phyloP scores from a whole-genome alignment of 2,888 invertebrate genomes.

The Ichneumon xanthorius region DNA sequence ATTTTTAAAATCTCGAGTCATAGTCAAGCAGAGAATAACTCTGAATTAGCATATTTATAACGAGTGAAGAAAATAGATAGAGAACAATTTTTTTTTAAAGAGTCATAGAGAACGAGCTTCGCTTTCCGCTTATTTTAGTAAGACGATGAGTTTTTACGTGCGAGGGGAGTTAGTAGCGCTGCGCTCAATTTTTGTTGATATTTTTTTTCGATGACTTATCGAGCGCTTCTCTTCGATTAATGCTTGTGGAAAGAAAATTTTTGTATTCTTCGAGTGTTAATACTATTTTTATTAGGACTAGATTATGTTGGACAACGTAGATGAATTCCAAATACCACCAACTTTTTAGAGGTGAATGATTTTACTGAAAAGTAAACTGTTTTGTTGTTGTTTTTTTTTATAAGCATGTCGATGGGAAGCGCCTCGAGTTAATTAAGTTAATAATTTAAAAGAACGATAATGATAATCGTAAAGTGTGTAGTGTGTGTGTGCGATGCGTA shows the following conservation, averaged over 20 bases:
- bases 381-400: neutral
- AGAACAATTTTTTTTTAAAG: conserved; percentile 7
- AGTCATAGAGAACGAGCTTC: conserved; percentile 27
- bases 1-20: conserved; percentile 35
- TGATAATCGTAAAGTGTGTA: conserved; percentile 12
- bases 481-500: conserved; percentile 53
- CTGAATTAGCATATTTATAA: conserved; percentile 26
- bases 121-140: conserved; percentile 39
- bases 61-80: conserved; percentile 13
- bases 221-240: neutral
- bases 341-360: neutral
- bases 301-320: neutral
- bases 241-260: neutral
- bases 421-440: neutral
- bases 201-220: neutral
- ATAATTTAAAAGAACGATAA: neutral
- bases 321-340: neutral
- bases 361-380: neutral
- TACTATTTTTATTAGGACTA: neutral
- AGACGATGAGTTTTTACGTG: conserved; percentile 1
- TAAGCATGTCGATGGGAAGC: neutral
- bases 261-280: neutral
- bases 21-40: conserved; percentile 46
- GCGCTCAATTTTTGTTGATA: conserved; percentile 12
- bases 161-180: conserved; percentile 23